These are phyloP conservation scores for Sphaeramia orbicularis DNA, from an alignment of 2,797 vertebrate genomes.

Conservation along the genomic window DNA sequence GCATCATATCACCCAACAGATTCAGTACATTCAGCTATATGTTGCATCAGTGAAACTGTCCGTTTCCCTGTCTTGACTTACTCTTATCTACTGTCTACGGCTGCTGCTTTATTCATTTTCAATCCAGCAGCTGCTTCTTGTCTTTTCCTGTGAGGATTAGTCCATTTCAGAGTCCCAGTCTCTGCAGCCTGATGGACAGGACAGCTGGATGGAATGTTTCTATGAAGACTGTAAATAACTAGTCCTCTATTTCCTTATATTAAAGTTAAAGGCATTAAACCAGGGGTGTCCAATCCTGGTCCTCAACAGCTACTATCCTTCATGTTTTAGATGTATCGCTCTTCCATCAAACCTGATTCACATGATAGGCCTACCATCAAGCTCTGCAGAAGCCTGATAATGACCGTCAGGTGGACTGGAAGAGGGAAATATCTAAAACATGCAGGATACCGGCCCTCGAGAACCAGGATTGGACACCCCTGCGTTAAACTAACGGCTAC, in stretches of 20 bases:
- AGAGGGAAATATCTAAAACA: too few relatives aligned
- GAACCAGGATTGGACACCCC: too few relatives aligned
- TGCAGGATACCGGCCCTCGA: too few relatives aligned
- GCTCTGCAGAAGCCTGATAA: too few relatives aligned
- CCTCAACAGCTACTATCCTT: too few relatives aligned
- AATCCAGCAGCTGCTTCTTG: slow-evolving; percentile 58
- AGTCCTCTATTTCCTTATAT: slow-evolving; percentile 3
- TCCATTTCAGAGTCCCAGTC: slow-evolving; percentile 55
- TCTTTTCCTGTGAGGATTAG: slow-evolving; percentile 63
- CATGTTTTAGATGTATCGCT: too few relatives aligned
- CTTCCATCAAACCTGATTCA: too few relatives aligned
- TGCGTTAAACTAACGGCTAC: slow-evolving; percentile 3
- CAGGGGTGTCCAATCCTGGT: too few relatives aligned
- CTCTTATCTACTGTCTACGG: neutral
- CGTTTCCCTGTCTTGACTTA: slow-evolving; percentile 2
- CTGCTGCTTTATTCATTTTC: slow-evolving; percentile 32
- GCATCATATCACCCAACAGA: neutral
- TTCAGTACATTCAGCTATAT: slow-evolving; percentile 2
- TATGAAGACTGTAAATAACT: neutral
- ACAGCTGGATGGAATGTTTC: slow-evolving; percentile 14
- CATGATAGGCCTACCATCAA: too few relatives aligned
- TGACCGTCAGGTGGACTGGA: too few relatives aligned
- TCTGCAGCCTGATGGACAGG: slow-evolving; percentile 27
- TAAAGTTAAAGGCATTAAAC: neutral
- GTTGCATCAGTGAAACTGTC: neutral